These are phyloP conservation scores for Tapirus terrestris DNA, from an alignment of 2,113 vertebrate genomes.

Conservation along the genomic window DNA sequence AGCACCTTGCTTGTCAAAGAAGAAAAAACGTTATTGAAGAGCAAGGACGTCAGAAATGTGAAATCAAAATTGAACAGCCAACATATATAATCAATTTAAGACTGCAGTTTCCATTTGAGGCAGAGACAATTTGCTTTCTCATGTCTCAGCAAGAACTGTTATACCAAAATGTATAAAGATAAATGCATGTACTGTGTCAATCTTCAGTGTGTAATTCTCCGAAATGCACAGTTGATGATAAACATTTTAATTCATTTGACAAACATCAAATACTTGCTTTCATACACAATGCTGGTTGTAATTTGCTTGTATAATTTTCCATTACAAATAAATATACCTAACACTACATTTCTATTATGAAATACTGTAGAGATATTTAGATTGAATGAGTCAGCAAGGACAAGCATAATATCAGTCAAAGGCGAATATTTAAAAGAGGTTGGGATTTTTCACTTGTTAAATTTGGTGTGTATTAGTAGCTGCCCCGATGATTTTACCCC, in stretches of 20 bases:
- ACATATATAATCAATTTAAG: constrained; percentile 61
- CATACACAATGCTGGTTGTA: not conserved
- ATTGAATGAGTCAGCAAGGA: constrained; percentile 31
- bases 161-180: constrained; percentile 55
- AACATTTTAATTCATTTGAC: constrained; percentile 65
- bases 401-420: not conserved
- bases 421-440: constrained; percentile 26
- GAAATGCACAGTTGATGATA: constrained; percentile 43
- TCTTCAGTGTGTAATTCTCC: not conserved
- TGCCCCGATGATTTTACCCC: not conserved
- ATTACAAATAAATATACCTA: constrained; percentile 55
- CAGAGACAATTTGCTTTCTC: constrained; percentile 59
- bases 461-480: not conserved
- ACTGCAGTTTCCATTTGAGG: constrained; percentile 56
- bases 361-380: constrained; percentile 23
- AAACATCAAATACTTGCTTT: constrained; percentile 52
- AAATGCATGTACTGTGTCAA: not conserved
- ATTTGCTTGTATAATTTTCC: constrained; percentile 56
- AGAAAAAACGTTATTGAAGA: constrained; percentile 48
- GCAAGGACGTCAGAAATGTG: constrained; percentile 38
- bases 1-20: not conserved
- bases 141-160: constrained; percentile 60
- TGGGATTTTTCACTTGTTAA: not conserved
- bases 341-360: constrained; percentile 48
- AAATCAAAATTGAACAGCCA: constrained; percentile 63